Evolutionary conservation across 2,888 invertebrate species (phyloP), one percentile per base, ranked within the genome.

Genomic region (Nomada ruficornis): DNA sequence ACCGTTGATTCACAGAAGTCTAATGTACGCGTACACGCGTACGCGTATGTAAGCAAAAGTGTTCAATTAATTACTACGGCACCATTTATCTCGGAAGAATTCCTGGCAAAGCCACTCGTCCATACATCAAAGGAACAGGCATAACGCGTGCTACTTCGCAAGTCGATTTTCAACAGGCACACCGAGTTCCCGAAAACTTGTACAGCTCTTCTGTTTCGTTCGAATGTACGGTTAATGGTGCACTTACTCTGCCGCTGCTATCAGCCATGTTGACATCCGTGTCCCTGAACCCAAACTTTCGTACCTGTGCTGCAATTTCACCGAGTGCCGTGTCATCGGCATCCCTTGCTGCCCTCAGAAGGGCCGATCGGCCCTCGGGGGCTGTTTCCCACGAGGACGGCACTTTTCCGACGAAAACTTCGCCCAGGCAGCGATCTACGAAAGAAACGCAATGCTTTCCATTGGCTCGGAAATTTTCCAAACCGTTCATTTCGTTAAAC

Each of bases 241-340:
- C 2, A 93, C 95, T 95, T 89, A 95, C 96, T 94, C 95, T 94
- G 89, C 96, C 96, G 89, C 95, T 95, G 86, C 93, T 93, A 90
- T 96, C 96, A 4, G 94, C 92, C 29, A 95, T 94, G 90, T 96
- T 95, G 84, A 95, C 91, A 83, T 95, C 95, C 67, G 93, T 92
- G 70, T 94, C 94, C 0, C 94, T 94, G 2, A 90, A 72, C 29
- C 91, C 92, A 20, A 89, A 88, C 75, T 94, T 91, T 57, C 93
- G 91, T 29, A 94, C 94, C 82, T 94, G 93, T 50, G 93, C 90
- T 60, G 95, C 92, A 57, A 95, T 92, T 68, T 94, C 94, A 81
- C 92, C 92, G 59, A 95, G 91, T 36, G 92, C 88, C 29, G 91
- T 90, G 80, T 95, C 95, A 86, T 95, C 95, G 47, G 94, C 95